Evolutionary conservation across 1,140 invertebrate genomes (phyloP).

Genomic region (Sycobia sp.): DNA sequence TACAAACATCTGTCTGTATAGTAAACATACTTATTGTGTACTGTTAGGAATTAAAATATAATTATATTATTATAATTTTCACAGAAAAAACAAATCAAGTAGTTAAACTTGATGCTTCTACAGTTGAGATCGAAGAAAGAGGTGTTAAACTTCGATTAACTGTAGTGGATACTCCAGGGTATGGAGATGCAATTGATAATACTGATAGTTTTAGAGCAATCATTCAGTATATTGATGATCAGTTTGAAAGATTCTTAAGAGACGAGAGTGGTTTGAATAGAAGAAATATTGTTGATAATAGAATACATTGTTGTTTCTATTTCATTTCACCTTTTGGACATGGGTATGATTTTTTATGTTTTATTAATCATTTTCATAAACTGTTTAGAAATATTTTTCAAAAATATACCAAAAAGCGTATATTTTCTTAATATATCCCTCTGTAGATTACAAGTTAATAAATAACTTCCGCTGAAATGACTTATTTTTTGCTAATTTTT

Average conservation of each 20-base stretch:
- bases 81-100: conserved; percentile 87
- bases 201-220: conserved; percentile 90
- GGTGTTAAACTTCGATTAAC: conserved; percentile 88
- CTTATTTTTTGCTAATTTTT: conserved; percentile 29
- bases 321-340: conserved; percentile 99
- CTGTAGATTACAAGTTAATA: too few species aligned
- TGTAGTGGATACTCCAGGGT: conserved; percentile 97
- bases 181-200: conserved; percentile 99
- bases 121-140: conserved; percentile 92
- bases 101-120: conserved; percentile 87
- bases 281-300: conserved; percentile 89
- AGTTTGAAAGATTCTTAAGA: conserved; percentile 88
- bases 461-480: conserved; percentile 17
- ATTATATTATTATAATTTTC: conserved; percentile 41
- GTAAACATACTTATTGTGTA: too few species aligned
- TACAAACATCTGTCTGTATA: background rate
- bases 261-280: conserved; percentile 91
- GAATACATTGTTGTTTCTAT: conserved; percentile 97
- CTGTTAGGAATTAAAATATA: too few species aligned
- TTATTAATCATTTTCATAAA: background rate
- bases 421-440: background rate
- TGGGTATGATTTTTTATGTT: conserved; percentile 68
- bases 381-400: too few species aligned
- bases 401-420: too few species aligned
- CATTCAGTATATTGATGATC: conserved; percentile 91